Evolutionary conservation across 2,113 vertebrate species (phyloP).

Genomic region (Podocnemis expansa): DNA sequence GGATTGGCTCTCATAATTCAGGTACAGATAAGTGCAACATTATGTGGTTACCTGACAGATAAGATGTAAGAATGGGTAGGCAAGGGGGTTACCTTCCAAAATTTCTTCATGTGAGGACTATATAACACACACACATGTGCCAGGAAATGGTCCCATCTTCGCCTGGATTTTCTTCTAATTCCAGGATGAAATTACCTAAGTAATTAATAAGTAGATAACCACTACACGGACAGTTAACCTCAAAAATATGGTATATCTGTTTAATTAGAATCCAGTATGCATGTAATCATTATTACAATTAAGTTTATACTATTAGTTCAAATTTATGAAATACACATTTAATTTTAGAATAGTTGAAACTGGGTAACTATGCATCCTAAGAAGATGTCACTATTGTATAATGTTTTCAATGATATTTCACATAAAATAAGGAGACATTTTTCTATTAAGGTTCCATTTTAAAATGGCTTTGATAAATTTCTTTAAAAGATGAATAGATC

Average conservation of each 20-base stretch:
- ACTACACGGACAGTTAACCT: neutral
- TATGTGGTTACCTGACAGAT: neutral
- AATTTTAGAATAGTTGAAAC: neutral
- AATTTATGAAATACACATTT: neutral
- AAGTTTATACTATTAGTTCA: neutral
- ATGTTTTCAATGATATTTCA: too few species aligned
- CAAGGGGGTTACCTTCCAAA: neutral
- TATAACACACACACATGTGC: neutral
- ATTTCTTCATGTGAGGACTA: neutral
- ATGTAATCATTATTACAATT: neutral
- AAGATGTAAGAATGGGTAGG: neutral
- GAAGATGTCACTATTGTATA: too few species aligned
- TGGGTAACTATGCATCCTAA: neutral
- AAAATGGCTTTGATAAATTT: too few species aligned
- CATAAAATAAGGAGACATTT: too few species aligned
- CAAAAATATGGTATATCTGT: neutral
- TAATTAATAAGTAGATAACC: neutral
- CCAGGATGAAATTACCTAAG: neutral
- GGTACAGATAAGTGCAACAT: neutral
- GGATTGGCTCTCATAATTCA: conserved; percentile 27
- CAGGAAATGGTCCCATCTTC: neutral
- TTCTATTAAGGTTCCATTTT: too few species aligned
- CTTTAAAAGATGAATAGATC: too few species aligned
- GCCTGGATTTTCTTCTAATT: neutral
- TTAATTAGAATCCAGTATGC: neutral